These are phyloP conservation scores for Lytechinus variegatus DNA, from an alignment of 35 echinoderm and acorn worm species.

Conservation along the genomic window DNA sequence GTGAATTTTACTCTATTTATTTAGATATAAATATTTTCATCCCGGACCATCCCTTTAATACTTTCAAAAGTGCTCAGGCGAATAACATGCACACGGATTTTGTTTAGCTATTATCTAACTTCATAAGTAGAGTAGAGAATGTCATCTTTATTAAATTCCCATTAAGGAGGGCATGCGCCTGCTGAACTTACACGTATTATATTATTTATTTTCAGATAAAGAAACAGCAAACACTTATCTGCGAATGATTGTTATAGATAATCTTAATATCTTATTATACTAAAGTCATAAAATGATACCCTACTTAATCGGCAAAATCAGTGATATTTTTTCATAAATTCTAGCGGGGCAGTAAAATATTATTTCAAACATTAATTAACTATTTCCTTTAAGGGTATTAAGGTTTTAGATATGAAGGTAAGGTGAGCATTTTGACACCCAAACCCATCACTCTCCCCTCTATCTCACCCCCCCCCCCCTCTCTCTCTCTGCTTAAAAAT, in stretches of 20 bases:
- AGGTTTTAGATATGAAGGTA: background rate
- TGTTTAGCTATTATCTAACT: no score
- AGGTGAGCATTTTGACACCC: background rate
- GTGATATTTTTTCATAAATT: background rate
- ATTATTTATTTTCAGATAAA: slow-evolving; percentile 16
- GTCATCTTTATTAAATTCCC: background rate
- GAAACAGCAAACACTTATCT: background rate
- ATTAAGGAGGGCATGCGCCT: background rate
- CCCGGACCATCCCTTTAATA: no score
- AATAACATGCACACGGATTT: no score
- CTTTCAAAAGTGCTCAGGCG: no score
- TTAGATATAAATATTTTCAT: no score
- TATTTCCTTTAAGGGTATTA: background rate
- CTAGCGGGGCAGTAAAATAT: background rate
- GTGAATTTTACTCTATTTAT: no score
- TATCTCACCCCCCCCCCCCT: background rate
- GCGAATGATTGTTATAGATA: background rate
- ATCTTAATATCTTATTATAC: background rate
- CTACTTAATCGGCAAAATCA: background rate
- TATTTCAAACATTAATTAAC: background rate
- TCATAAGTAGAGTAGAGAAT: background rate
- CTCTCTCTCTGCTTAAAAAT: no score
- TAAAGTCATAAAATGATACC: background rate
- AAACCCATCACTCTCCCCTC: background rate
- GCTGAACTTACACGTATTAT: background rate